These are phyloP conservation scores for Hylaeus volcanicus DNA, from an alignment of 1,140 invertebrate species.

Conservation along the genomic window DNA sequence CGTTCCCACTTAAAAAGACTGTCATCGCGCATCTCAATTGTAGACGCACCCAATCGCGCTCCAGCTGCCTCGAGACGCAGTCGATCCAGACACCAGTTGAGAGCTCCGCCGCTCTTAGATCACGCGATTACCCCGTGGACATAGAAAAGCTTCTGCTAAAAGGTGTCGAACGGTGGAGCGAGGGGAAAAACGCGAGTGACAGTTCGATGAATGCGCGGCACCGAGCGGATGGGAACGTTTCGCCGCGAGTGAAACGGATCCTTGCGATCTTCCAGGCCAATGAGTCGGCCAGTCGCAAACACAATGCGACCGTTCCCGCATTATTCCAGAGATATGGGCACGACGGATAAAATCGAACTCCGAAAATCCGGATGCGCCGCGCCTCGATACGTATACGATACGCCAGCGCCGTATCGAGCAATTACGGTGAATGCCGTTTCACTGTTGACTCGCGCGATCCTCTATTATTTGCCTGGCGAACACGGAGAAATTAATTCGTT, in stretches of 20 bases:
- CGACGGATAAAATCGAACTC: constrained; percentile 25
- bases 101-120: constrained; percentile 66
- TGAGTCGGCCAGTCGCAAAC: constrained; percentile 23
- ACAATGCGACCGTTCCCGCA: constrained; percentile 16
- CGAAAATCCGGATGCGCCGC: constrained; percentile 14
- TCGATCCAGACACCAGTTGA: constrained; percentile 44
- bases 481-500: constrained; percentile 37
- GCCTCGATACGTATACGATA: no score
- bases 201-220: not conserved
- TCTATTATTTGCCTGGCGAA: constrained; percentile 23
- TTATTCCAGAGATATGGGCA: constrained; percentile 14
- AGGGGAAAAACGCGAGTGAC: constrained; percentile 37
- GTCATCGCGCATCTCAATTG: no score
- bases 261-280: constrained; percentile 30
- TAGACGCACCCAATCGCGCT: not conserved
- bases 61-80: constrained; percentile 32
- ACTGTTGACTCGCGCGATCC: constrained; percentile 26
- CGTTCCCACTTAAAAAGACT: no score
- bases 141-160: constrained; percentile 75
- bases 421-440: constrained; percentile 39
- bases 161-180: constrained; percentile 56
- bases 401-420: constrained; percentile 30
- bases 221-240: not conserved
- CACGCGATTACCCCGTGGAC: constrained; percentile 74
- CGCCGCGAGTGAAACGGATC: constrained; percentile 16